Percentiles rank a stretch among this genome's conserved stretches.
Evolutionary conservation across 1,140 invertebrate genomes (phyloP).

Genomic region (Drusus annulatus): DNA sequence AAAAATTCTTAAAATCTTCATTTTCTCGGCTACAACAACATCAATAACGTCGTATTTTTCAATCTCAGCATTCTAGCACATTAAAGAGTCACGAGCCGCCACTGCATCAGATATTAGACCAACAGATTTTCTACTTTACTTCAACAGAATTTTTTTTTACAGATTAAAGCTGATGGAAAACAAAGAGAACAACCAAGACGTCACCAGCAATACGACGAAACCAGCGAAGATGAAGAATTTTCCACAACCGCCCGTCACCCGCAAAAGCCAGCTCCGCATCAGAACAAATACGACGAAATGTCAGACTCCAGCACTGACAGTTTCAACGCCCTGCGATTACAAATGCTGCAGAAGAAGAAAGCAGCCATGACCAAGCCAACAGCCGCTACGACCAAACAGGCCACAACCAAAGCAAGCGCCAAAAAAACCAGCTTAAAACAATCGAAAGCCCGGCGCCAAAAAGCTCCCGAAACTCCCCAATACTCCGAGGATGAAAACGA

Average conservation of each 20-base stretch:
- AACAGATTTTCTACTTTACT: too few relatives aligned
- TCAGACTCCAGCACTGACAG: background rate
- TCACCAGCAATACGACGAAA: background rate
- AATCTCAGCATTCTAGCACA: too few relatives aligned
- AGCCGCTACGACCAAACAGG: conserved; percentile 60
- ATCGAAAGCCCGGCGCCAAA: conserved; percentile 15
- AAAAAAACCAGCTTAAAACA: too few relatives aligned
- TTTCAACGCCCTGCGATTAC: background rate
- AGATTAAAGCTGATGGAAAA: background rate
- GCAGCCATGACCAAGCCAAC: conserved; percentile 67
- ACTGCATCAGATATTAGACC: too few relatives aligned
- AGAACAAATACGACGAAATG: background rate
- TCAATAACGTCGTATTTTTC: too few relatives aligned
- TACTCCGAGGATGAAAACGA: conserved; percentile 19
- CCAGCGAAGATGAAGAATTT: too few relatives aligned
- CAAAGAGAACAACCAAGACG: background rate
- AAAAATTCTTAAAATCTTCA: too few relatives aligned
- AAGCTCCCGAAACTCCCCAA: conserved; percentile 29
- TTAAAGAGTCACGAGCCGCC: too few relatives aligned
- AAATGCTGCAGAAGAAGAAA: conserved; percentile 66
- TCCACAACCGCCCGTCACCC: too few relatives aligned
- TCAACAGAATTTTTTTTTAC: background rate
- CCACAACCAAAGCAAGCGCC: background rate
- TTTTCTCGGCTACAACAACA: too few relatives aligned
- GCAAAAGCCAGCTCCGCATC: background rate